Conservation (phyloP, 2,797 vertebrate species). For the Acanthurus leucopareius region DNA sequence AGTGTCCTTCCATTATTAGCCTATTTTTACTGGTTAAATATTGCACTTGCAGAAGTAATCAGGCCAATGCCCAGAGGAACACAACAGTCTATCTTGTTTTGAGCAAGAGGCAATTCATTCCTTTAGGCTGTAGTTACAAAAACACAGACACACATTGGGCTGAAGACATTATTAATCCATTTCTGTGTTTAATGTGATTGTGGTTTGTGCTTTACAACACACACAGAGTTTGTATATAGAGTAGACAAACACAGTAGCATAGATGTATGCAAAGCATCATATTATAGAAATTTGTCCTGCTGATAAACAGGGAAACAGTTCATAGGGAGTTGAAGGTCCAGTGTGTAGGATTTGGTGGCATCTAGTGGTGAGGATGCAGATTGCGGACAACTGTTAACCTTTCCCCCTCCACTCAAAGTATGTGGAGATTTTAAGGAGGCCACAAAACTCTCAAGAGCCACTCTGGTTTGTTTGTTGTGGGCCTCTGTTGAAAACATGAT, state of each 20-base stretch:
- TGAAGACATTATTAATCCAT: neutral
- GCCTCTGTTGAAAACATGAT: no score
- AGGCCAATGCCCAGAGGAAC: neutral
- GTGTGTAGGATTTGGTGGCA: no score
- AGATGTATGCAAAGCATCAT: neutral
- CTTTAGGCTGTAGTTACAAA: neutral
- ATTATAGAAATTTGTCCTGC: neutral
- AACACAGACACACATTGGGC: neutral
- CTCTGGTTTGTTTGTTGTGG: no score
- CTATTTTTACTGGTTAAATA: neutral
- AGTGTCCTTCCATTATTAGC: neutral
- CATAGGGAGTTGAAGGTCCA: neutral
- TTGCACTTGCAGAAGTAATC: neutral
- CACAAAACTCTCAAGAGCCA: no score
- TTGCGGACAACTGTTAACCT: no score
- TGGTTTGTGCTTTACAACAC: neutral
- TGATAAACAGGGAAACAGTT: conserved; percentile 23
- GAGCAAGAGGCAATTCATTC: neutral
- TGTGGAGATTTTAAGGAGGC: no score
- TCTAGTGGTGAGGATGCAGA: no score
- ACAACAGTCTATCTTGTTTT: neutral
- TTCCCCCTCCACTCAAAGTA: no score
- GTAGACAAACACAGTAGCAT: neutral
- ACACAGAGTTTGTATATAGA: neutral
- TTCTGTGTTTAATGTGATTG: neutral